Base-by-base conservation (phyloP, 2,113 vertebrate species). In the Caranx melampygus region DNA sequence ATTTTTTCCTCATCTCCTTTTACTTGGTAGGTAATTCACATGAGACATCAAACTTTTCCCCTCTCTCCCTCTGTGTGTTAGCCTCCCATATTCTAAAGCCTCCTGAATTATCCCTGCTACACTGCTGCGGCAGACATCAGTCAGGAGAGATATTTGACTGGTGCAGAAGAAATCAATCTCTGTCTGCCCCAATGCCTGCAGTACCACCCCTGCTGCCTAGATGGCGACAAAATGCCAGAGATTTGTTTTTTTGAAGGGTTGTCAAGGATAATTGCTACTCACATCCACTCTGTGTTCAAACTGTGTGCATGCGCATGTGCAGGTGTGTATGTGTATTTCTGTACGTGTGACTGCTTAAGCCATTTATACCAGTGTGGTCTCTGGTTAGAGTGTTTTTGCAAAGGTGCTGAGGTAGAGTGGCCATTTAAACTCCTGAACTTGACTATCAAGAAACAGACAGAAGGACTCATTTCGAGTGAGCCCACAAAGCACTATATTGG, bases 221-320 rank as follows among this genome's bases (percentile, higher is more conserved):
- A 93, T 94, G 94, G 95, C 92, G 86, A 94, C 87, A 92, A 81
- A 90, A 86, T 89, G 93, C 83, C 88, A 89, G 84, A 51, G 68
- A 91, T 89, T 91, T 33, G 26, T 26, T 26, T 26, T 42, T 87
- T 20, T 54, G 52, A 75, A 66, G 37, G 1, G 26, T n/a, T 52
- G 57, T 76, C 72, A 69, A 63, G 60, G 67, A 75, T 63, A 80
- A 82, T 84, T 82, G 57, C 59, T 65, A 67, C 49, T 75, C 78
- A 79, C 6, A 79, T 81, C 59, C 35, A 72, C 64, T 83, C 21
- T 9, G 37, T 75, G 37, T 72, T 83, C 84, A 55, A 79, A 60
- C 45, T 6, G 34, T 15, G 33, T 26, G n/a, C 69, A n/a, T 40
- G 45, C 37, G 59, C 13, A n/a, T 3, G 40, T 60, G 64, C 74